Evolutionary conservation across 2,797 vertebrate genomes (phyloP).

Genomic region (Trachurus trachurus): DNA sequence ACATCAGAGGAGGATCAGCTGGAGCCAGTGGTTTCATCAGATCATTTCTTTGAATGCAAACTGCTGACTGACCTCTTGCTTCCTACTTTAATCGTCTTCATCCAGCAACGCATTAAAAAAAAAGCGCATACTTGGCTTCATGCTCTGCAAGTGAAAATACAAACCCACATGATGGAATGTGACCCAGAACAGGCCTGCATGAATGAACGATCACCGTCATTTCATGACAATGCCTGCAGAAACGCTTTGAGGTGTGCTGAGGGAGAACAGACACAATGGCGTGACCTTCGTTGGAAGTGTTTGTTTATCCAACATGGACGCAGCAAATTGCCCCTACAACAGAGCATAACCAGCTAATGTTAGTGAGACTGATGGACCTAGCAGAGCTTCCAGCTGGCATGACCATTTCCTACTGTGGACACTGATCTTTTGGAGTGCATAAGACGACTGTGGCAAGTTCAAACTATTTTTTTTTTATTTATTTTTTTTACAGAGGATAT

Average conservation of each 20-base stretch:
- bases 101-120: conserved; percentile 20
- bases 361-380: conserved; percentile 39
- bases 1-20: conserved; percentile 1
- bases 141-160: conserved; percentile 20
- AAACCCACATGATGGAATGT: conserved; percentile 53
- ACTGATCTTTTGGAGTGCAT: conserved; percentile 17
- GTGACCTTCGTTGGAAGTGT: conserved; percentile 58
- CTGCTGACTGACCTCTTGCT: conserved; percentile 10
- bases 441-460: background rate
- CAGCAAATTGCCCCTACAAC: conserved; percentile 43
- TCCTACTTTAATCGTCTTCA: conserved; percentile 42
- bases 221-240: conserved; percentile 57
- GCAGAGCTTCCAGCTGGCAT: conserved; percentile 48
- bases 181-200: conserved; percentile 53
- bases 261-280: conserved; percentile 57
- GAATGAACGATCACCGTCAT: conserved; percentile 45
- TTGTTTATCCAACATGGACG: conserved; percentile 63
- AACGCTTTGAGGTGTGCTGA: conserved; percentile 64
- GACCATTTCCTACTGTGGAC: conserved; percentile 36
- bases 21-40: conserved; percentile 1
- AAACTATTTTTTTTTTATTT: background rate
- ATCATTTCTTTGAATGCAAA: conserved; percentile 7
- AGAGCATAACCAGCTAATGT: conserved; percentile 43
- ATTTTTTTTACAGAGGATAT: background rate
- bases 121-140: conserved; percentile 3